Conservation (phyloP, 2,888 invertebrate genomes). For the Theretra japonica region DNA sequence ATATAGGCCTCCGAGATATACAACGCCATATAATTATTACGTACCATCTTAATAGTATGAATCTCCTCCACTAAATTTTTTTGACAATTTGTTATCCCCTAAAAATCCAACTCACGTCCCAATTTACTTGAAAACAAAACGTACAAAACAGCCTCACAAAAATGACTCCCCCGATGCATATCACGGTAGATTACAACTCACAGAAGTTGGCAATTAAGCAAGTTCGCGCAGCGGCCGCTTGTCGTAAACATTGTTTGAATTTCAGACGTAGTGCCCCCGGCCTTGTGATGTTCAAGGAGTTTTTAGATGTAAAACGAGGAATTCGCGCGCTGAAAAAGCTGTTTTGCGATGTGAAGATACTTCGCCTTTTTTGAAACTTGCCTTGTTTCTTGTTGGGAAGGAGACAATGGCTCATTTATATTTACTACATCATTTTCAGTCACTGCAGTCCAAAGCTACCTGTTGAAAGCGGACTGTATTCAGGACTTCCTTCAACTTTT, state of each 20-base stretch:
- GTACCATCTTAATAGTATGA: not conserved
- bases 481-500: no score
- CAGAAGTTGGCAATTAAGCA: constrained; percentile 26
- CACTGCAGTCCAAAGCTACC: no score
- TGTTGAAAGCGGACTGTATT: no score
- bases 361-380: no score
- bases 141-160: constrained; percentile 17
- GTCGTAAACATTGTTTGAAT: constrained; percentile 28
- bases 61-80: not conserved
- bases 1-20: no score
- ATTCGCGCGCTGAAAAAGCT: no score
- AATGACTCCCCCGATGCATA: constrained; percentile 26
- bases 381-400: no score
- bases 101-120: constrained; percentile 11
- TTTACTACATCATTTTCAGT: no score
- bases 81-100: not conserved
- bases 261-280: not conserved
- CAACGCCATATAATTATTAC: no score
- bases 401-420: no score
- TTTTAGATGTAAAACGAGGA: not conserved
- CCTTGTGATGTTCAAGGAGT: not conserved
- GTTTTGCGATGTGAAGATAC: no score
- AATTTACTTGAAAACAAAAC: not conserved
- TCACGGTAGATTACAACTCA: constrained; percentile 22
- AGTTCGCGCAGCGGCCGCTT: constrained; percentile 9